These are phyloP conservation scores for Trichopoda pennipes DNA, from an alignment of 2,888 invertebrate genomes.

Conservation along the genomic window DNA sequence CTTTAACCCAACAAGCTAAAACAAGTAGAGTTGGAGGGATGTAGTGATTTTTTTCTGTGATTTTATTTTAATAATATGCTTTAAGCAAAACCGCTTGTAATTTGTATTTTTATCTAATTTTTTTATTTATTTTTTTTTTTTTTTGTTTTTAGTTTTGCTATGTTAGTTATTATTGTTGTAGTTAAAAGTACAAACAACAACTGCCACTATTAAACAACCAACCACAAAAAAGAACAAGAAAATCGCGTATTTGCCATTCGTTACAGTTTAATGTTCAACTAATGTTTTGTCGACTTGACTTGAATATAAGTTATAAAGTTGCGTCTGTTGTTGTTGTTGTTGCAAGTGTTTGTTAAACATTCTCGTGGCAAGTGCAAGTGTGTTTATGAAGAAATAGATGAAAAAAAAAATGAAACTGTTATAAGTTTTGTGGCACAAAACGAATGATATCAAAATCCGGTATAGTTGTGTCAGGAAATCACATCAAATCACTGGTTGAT, in stretches of 20 bases:
- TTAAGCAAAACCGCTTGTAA: conserved; percentile 69
- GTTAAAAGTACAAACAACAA: conserved; percentile 73
- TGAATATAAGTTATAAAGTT: conserved; percentile 11
- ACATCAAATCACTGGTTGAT: conserved; percentile 75
- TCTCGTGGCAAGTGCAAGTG: conserved; percentile 60
- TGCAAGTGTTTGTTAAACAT: conserved; percentile 50
- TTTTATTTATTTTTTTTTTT: conserved; percentile 22
- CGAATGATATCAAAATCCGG: conserved; percentile 69
- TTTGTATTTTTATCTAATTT: conserved; percentile 69
- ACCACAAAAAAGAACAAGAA: conserved; percentile 43
- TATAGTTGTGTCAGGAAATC: conserved; percentile 76
- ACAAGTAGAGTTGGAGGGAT: conserved; percentile 39
- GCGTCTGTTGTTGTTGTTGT: conserved; percentile 1
- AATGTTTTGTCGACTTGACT: conserved; percentile 46
- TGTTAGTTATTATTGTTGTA: conserved; percentile 41
- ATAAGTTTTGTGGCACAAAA: conserved; percentile 44
- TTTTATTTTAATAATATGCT: conserved; percentile 67
- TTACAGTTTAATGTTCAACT: conserved; percentile 69
- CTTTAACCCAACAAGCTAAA: conserved; percentile 9
- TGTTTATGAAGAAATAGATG: conserved; percentile 15
- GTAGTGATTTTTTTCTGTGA: conserved; percentile 12
- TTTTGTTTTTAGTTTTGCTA: conserved; percentile 17
- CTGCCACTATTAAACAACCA: conserved; percentile 25
- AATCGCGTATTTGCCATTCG: conserved; percentile 71
- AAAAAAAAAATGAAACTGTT: conserved; percentile 49